Conservation (phyloP, 2,113 vertebrate species). For the Xenopus laevis region DNA sequence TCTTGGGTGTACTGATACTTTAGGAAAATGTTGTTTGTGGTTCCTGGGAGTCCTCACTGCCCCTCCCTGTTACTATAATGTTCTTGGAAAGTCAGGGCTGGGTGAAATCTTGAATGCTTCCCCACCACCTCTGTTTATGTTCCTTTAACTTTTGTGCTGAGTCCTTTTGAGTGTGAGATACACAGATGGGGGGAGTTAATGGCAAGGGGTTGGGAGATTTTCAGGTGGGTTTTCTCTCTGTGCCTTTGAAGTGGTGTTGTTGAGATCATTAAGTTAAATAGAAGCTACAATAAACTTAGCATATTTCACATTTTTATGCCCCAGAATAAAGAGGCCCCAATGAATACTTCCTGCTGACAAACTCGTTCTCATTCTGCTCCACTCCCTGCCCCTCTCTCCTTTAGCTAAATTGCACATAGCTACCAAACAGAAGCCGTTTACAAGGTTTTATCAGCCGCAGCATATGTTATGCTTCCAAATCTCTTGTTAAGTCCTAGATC, state of each 20-base stretch:
- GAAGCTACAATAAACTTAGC: conserved; percentile 28
- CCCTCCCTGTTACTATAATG: neutral
- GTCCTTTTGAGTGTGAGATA: neutral
- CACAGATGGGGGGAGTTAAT: conserved; percentile 16
- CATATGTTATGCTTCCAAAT: neutral
- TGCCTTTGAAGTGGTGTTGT: conserved; percentile 31
- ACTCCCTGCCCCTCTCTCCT: neutral
- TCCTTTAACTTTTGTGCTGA: conserved; percentile 4
- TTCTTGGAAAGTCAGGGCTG: no score
- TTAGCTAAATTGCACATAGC: neutral
- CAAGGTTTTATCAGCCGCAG: conserved; percentile 6
- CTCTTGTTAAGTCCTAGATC: neutral
- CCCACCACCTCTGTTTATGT: conserved; percentile 15
- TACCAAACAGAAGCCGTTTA: neutral
- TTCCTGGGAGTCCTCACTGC: neutral
- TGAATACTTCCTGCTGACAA: conserved; percentile 22
- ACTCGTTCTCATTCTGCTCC: neutral
- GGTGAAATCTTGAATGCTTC: neutral
- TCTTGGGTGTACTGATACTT: no score
- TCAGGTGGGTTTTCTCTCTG: conserved; percentile 34
- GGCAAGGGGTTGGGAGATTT: neutral
- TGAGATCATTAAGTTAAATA: conserved; percentile 38
- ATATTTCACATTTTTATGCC: conserved; percentile 38
- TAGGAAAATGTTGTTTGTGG: neutral
- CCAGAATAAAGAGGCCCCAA: neutral